Evolutionary conservation across 1,140 invertebrate species (phyloP), one percentile per base, ranked within the genome.

Genomic region (Stenopsyche tienmushanensis): DNA sequence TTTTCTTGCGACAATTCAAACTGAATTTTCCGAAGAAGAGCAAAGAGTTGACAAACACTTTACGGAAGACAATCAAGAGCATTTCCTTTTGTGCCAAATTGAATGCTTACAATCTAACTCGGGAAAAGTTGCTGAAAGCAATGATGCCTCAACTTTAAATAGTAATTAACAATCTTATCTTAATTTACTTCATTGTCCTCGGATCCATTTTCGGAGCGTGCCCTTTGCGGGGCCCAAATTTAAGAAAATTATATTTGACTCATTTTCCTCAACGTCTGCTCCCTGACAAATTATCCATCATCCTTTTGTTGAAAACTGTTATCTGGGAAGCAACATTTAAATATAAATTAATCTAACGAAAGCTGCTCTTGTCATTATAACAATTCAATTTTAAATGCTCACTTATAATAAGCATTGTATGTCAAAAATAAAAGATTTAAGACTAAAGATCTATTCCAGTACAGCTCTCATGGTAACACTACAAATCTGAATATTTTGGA

Each of bases 81-180:
- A n/a, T 24, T 47, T 60, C 25, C 57, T 17, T 60, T 60, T 60
- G 57, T 60, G 21, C 42, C 18, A 47, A 60, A 60, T 60, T 60
- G 57, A 60, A 60, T 47, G 57, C 42, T 44, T 47, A 29, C 57
- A 60, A 60, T 60, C 57, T 47, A 34, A 17, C 21, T 60, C 23
- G 5, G 57, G 55, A 58, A 55, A 60, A 60, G 57, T 60, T 47
- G 57, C 57, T 26, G 44, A 29, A 60, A 60, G 44, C 57, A 23
- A 42, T 60, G 57, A 60, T 47, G 54, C 26, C 42, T 34, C 44
- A 29, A 49, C 57, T 60, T 47, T 60, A 47, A 60, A 60, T 60
- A 47, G 57, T 60, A 60, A 60, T 60, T 60, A 60, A 60, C 57
- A 47, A 60, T 47, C 57, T 60, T 60, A 60, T 60, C 57, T 60